Base-by-base conservation (phyloP, 2,888 invertebrate species). In the Drosophila crucigera region DNA sequence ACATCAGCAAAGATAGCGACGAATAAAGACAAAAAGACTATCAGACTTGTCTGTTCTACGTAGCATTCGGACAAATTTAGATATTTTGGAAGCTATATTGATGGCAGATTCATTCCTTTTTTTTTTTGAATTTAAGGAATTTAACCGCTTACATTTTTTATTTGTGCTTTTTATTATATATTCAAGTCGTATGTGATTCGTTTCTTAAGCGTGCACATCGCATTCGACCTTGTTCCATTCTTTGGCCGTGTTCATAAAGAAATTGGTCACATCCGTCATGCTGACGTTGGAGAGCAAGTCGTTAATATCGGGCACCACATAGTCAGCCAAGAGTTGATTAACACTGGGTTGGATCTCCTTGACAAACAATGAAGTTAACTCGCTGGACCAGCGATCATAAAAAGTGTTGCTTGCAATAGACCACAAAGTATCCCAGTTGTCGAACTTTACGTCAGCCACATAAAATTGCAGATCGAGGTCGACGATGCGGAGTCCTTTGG, bases 401-500 rank as follows among this genome's bases (percentile, higher is more conserved):
- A 83, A 84, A 54, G 84, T 80, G 63, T 92, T 92, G 14, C 69
- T 52, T 1, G 85, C 64, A 28, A 87, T 86, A 58, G 81, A 76
- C 90, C 76, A 89, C 31, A 86, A 9, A 0, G 65, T 53, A 56
- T 92, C 83, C 80, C 91, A 83, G 65, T 83, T 82, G 35, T 83
- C 75, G 11, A 78, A 64, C 10, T 61, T 47, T 3, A 84, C 64
- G 47, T 81, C 83, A 1, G 73, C 89, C 52, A 92, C 28, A 41
- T 84, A 90, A 43, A 87, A 77, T 5, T 81, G 68, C 37, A 83
- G 59, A 35, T 86, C 68, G n/a, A 83, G 63, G 22, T 91, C 75
- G 2, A 76, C 71, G 2, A 92, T 54, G 16, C 70, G 68, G 14
- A 91, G 62, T 25, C 89, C 91, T 16, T 61, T 50, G 28, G 78